Evolutionary conservation across 2,888 invertebrate species (phyloP).

Genomic region (Spilosoma lubricipeda): DNA sequence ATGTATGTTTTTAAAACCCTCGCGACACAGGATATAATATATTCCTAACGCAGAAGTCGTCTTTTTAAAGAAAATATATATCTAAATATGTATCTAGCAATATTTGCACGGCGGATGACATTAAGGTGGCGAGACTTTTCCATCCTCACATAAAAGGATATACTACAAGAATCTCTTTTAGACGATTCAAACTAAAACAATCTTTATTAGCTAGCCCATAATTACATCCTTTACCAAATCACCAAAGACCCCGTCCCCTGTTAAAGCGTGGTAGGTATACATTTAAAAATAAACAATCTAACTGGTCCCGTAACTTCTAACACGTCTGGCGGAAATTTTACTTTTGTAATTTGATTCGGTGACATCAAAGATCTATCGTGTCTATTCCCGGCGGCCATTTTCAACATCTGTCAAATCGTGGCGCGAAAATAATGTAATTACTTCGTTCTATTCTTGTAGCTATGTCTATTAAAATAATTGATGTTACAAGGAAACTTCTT

Average conservation of each 20-base stretch:
- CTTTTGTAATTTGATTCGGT: conserved; percentile 80
- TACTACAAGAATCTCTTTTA: background rate
- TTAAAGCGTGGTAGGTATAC: conserved; percentile 15
- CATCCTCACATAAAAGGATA: background rate
- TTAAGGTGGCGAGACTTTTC: background rate
- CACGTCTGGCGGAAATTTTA: conserved; percentile 57
- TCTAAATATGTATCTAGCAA: too few relatives aligned
- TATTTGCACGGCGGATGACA: background rate
- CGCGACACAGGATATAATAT: too few relatives aligned
- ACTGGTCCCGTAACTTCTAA: conserved; percentile 52
- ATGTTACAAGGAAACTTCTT: conserved; percentile 34
- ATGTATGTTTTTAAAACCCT: too few relatives aligned
- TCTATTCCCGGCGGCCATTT: conserved; percentile 62
- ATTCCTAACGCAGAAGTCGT: too few relatives aligned
- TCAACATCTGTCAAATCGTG: conserved; percentile 60
- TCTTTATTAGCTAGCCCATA: background rate
- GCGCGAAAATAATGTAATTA: conserved; percentile 60
- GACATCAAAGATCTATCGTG: conserved; percentile 72
- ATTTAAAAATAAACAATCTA: conserved; percentile 36
- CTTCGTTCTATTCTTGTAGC: conserved; percentile 39
- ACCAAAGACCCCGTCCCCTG: background rate
- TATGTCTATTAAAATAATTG: conserved; percentile 34
- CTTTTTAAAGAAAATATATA: too few relatives aligned
- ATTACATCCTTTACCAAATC: conserved; percentile 13
- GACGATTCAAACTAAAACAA: background rate